phyloP scores from a whole-genome alignment of 2,797 vertebrate species.

The Anas capensis region DNA sequence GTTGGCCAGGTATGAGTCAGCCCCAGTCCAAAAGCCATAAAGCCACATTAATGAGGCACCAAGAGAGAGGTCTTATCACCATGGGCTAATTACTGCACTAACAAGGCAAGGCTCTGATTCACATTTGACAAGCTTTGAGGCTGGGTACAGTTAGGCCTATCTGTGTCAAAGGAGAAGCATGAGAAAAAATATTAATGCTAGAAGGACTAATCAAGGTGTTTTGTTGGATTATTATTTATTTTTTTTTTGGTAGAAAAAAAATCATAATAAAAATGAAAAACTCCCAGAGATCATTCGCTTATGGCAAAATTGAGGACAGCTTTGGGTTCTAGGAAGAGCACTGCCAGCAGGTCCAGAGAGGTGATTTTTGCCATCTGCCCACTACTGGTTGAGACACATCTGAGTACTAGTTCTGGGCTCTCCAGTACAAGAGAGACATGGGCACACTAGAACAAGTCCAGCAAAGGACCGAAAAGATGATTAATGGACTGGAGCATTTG shows the following conservation, averaged over 20 bases:
- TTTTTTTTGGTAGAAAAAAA: not conserved
- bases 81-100: not conserved
- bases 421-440: not conserved
- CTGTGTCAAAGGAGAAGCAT: not conserved
- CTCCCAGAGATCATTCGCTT: not conserved
- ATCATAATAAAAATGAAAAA: not conserved
- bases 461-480: fast-evolving
- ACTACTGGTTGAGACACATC: not conserved
- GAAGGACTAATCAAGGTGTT: not conserved
- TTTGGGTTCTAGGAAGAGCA: not conserved
- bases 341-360: not conserved
- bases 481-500: not conserved
- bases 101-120: not conserved
- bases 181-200: not conserved
- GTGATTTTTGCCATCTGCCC: not conserved
- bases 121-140: not conserved
- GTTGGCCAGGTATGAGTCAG: not conserved
- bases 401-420: not conserved
- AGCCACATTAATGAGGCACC: not conserved
- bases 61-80: not conserved
- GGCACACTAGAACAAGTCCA: too few species aligned
- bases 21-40: not conserved
- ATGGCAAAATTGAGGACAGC: not conserved
- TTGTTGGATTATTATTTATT: not conserved
- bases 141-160: not conserved